These are phyloP conservation scores for Idris sp. DNA, from an alignment of 1,140 invertebrate genomes.

Conservation along the genomic window DNA sequence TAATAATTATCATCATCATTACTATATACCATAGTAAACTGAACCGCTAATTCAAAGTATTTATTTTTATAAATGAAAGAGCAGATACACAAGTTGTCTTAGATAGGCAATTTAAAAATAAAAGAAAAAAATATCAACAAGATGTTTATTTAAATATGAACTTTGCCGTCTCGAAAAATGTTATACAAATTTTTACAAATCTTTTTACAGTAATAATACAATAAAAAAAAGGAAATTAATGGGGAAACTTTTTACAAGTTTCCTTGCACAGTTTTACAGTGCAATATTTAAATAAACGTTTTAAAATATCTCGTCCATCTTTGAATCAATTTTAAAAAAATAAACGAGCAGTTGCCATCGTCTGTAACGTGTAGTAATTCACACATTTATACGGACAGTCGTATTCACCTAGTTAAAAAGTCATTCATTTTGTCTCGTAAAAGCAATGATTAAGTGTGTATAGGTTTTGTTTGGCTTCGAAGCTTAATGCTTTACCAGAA, in stretches of 20 bases:
- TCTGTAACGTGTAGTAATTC: slow-evolving; percentile 65
- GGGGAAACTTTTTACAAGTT: not conserved
- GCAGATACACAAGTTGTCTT: slow-evolving; percentile 35
- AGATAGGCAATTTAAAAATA: too few species aligned
- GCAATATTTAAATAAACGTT: slow-evolving; percentile 43
- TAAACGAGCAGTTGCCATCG: slow-evolving; percentile 65
- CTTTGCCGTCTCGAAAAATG: too few species aligned
- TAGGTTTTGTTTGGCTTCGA: slow-evolving; percentile 72
- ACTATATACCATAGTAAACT: slow-evolving; percentile 70
- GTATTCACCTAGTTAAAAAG: slow-evolving; percentile 62
- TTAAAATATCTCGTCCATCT: slow-evolving; percentile 26
- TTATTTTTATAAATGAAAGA: slow-evolving; percentile 78
- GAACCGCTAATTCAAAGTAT: slow-evolving; percentile 74
- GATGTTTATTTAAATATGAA: too few species aligned
- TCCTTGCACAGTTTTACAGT: too few species aligned
- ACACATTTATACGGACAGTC: slow-evolving; percentile 61
- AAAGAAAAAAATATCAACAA: too few species aligned
- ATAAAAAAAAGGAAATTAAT: too few species aligned
- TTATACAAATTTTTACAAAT: too few species aligned
- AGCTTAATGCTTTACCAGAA: slow-evolving; percentile 67
- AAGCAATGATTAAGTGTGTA: slow-evolving; percentile 67
- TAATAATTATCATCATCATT: slow-evolving; percentile 64
- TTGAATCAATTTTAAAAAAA: slow-evolving; percentile 15
- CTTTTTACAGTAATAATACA: too few species aligned
- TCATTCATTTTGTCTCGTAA: slow-evolving; percentile 60